Base-by-base conservation (phyloP, 2,797 vertebrate species). In the Xiphorhynchus erythropygius region DNA sequence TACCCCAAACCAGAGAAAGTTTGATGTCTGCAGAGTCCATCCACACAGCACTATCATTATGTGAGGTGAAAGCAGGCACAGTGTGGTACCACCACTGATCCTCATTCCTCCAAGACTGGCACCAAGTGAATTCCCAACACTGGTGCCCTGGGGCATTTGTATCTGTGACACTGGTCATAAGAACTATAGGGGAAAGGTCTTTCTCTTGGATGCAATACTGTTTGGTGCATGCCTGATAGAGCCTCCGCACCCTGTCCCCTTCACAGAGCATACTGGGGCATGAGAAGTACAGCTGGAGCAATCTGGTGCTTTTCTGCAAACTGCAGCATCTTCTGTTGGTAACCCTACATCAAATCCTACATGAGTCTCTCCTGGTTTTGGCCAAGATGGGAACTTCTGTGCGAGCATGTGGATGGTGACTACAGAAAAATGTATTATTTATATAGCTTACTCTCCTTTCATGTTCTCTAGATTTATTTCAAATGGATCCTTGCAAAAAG, bases 41-140 rank as follows among this genome's bases (percentile, higher is more conserved):
- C 35, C 27, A 52, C 13, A 7, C 10, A 68, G 17, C 9, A 21
- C 15, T 2, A 2, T n/a, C 2, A 1, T 50, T 0, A 0, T 28
- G 47, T 2, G 9, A 76, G 17, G 50, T 19, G 12, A 71, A 86
- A 73, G 16, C 30, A 44, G 55, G 27, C 2, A 3, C 17, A 13
- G 35, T 27, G n/a, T 63, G 18, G 18, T 79, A 42, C 25, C 12
- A 23, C 17, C 21, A 18, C 33, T 70, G 76, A 82, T 82, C 21
- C 25, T 82, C 24, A 11, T 8, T 91, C 15, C 68, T 63, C 18
- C 0, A 3, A 47, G 9, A 23, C 0, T 28, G 64, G 13, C 35
- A 60, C 9, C 22, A 35, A 35, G 9, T 70, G n/a, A 55, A 13
- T 69, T 39, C 13, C 11, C 13, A 64, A 30, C 27, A 4, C 5